Evolutionary conservation across 2,113 vertebrate genomes (phyloP).

Genomic region (Anseranas semipalmata): DNA sequence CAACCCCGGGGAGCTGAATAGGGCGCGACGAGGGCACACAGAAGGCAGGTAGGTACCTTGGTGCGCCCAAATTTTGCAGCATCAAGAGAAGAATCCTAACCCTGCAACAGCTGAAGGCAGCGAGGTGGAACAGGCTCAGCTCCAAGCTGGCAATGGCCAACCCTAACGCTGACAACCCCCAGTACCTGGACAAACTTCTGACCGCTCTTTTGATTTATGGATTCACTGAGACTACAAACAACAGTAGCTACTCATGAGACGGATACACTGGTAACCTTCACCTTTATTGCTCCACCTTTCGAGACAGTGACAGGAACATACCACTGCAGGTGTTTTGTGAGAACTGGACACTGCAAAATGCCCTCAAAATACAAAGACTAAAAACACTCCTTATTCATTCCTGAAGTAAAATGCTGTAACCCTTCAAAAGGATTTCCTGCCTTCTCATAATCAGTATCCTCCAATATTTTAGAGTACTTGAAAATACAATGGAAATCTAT

Average conservation of each 20-base stretch:
- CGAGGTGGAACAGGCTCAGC: background rate
- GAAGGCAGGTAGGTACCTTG: background rate
- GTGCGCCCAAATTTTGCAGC: background rate
- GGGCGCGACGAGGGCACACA: background rate
- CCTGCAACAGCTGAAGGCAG: background rate
- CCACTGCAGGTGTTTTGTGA: background rate
- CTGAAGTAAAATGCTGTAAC: background rate
- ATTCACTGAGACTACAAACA: background rate
- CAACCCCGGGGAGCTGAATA: fast-evolving
- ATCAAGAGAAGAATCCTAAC: background rate
- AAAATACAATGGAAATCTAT: background rate
- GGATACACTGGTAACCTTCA: background rate
- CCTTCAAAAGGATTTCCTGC: background rate
- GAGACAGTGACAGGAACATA: background rate
- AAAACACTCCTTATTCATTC: background rate
- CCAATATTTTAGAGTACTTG: background rate
- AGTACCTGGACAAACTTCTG: background rate
- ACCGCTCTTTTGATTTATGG: background rate
- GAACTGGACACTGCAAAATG: background rate
- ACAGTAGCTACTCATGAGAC: background rate
- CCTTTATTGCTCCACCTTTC: background rate
- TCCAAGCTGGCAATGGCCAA: background rate
- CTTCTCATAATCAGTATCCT: background rate
- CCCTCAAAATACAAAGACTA: background rate
- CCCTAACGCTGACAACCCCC: background rate